These are phyloP conservation scores for Echeneis naucrates DNA, from an alignment of 2,797 vertebrate species.

Conservation along the genomic window DNA sequence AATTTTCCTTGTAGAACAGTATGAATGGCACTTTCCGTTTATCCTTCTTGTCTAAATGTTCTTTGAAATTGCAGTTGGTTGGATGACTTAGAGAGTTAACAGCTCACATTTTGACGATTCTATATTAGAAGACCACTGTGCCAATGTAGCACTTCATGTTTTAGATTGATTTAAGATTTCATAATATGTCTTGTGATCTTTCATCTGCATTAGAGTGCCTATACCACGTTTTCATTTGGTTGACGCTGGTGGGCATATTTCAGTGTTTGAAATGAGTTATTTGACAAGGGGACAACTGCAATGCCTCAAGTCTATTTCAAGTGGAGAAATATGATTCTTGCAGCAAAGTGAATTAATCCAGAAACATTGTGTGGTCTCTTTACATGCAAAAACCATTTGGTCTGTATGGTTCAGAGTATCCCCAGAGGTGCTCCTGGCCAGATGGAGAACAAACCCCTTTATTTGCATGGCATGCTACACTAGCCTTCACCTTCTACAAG, in stretches of 20 bases:
- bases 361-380: slow-evolving; percentile 54
- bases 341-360: slow-evolving; percentile 50
- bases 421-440: slow-evolving; percentile 73
- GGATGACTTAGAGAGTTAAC: neutral
- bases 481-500: slow-evolving; percentile 77
- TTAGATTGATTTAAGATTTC: slow-evolving; percentile 7
- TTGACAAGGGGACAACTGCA: slow-evolving; percentile 24
- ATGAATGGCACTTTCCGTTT: neutral
- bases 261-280: slow-evolving; percentile 20
- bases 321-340: slow-evolving; percentile 41
- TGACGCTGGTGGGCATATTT: slow-evolving; percentile 21
- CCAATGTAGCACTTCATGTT: neutral
- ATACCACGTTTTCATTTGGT: slow-evolving; percentile 28
- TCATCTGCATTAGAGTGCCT: slow-evolving; percentile 2
- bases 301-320: slow-evolving; percentile 29
- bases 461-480: slow-evolving; percentile 76
- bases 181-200: neutral
- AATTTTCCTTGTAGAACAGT: neutral
- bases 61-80: slow-evolving; percentile 1
- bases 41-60: neutral
- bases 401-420: slow-evolving; percentile 66
- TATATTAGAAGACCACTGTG: neutral
- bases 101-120: neutral
- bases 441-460: slow-evolving; percentile 78
- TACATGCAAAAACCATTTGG: slow-evolving; percentile 70